phyloP scores from a whole-genome alignment of 92 coral and sea anemone genomes.

The Palythoa grandis region DNA sequence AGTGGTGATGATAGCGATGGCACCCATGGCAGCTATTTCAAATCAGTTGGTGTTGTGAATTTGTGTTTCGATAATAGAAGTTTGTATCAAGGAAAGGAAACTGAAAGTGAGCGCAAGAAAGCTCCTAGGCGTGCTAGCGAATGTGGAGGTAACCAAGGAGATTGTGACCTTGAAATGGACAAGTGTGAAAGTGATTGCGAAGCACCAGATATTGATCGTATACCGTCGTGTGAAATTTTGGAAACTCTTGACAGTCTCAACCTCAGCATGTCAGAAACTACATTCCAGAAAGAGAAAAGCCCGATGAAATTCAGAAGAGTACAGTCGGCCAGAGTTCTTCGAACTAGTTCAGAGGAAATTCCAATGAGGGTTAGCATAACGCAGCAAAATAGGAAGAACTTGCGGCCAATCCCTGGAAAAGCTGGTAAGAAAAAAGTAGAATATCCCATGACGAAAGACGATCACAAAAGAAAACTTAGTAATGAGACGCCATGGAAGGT shows the following conservation, averaged over 20 bases:
- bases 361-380: background rate
- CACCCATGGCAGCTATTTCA: background rate
- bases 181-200: conserved; percentile 44
- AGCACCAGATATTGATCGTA: conserved; percentile 63
- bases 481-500: conserved; percentile 39
- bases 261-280: conserved; percentile 58
- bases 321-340: conserved; percentile 66
- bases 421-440: background rate
- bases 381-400: background rate
- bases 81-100: background rate
- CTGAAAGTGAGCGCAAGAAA: background rate
- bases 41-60: background rate
- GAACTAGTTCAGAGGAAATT: conserved; percentile 12
- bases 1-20: conserved; percentile 2
- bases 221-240: conserved; percentile 71
- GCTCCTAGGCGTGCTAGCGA: background rate
- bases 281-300: background rate
- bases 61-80: background rate
- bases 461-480: conserved; percentile 1
- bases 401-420: background rate
- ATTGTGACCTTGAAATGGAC: background rate
- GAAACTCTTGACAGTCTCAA: conserved; percentile 66
- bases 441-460: background rate
- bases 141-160: conserved; percentile 39
- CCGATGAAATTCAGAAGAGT: conserved; percentile 39